phyloP scores from a whole-genome alignment of 2,888 invertebrate genomes.

The Scaptomyza polygonia region DNA sequence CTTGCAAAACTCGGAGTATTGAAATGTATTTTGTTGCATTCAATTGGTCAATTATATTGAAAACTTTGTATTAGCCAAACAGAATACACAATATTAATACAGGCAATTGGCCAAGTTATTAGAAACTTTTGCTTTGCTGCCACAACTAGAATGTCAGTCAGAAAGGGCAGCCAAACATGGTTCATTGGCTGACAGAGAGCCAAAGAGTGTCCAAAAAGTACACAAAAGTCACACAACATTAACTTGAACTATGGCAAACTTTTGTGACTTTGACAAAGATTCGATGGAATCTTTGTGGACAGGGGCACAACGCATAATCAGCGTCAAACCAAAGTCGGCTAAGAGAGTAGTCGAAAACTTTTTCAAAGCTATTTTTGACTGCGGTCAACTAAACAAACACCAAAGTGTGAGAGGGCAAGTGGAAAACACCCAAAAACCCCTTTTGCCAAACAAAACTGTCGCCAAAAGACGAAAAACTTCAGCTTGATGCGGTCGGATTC shows the following conservation, averaged over 20 bases:
- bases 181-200: conserved; percentile 61
- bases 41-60: conserved; percentile 4
- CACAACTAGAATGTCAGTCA: conserved; percentile 50
- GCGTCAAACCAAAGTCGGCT: conserved; percentile 34
- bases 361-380: conserved; percentile 79
- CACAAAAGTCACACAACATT: conserved; percentile 80
- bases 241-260: conserved; percentile 79
- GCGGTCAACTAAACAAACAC: conserved; percentile 80
- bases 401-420: conserved; percentile 46
- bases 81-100: conserved; percentile 24
- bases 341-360: conserved; percentile 51
- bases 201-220: conserved; percentile 35
- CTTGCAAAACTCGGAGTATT: too few species aligned
- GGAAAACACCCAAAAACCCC: conserved; percentile 1
- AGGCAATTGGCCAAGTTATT: conserved; percentile 71
- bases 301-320: conserved; percentile 23
- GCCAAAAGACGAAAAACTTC: conserved; percentile 69
- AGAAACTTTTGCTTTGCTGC: conserved; percentile 48
- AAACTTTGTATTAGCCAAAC: conserved; percentile 34
- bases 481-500: conserved; percentile 75
- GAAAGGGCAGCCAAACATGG: conserved; percentile 52
- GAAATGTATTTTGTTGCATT: neutral
- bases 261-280: conserved; percentile 71
- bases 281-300: conserved; percentile 51
- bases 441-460: conserved; percentile 69